Percentiles rank a stretch among this genome's conserved stretches.
These are phyloP conservation scores for Tineola bisselliella DNA, from an alignment of 2,888 invertebrate species.

Conservation along the genomic window DNA sequence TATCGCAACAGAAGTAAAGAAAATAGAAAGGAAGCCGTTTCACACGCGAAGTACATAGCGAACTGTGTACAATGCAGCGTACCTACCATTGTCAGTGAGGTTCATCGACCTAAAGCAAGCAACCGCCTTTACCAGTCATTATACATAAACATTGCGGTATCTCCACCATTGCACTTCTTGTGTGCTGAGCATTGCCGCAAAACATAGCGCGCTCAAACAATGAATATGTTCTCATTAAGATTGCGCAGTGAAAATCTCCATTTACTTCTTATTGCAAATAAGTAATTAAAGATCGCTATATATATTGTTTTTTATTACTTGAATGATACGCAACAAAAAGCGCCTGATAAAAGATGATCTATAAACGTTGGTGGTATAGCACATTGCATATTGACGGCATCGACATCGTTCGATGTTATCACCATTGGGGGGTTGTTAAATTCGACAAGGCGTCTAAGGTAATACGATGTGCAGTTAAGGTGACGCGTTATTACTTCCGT, in stretches of 20 bases:
- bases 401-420: slow-evolving; percentile 7
- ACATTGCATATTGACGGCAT: no score
- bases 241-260: background rate
- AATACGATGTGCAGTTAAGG: slow-evolving; percentile 63
- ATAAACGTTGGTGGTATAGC: no score
- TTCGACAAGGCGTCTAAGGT: slow-evolving; percentile 31
- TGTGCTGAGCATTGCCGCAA: background rate
- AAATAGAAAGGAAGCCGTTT: slow-evolving; percentile 11
- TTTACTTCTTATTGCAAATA: background rate
- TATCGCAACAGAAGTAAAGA: slow-evolving; percentile 3
- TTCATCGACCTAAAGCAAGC: slow-evolving; percentile 7
- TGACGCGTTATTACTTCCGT: slow-evolving; percentile 64
- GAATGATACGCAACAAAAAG: background rate
- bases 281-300: background rate
- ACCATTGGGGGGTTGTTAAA: slow-evolving; percentile 41
- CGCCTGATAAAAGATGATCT: background rate
- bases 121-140: slow-evolving; percentile 1
- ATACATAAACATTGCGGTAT: slow-evolving; percentile 12
- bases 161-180: slow-evolving; percentile 10
- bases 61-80: background rate
- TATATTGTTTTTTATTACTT: no score
- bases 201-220: background rate
- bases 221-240: background rate
- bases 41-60: slow-evolving; percentile 3
- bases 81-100: slow-evolving; percentile 8